phyloP scores from a whole-genome alignment of 1,140 invertebrate genomes.

The Druon quercuslanigerum region DNA sequence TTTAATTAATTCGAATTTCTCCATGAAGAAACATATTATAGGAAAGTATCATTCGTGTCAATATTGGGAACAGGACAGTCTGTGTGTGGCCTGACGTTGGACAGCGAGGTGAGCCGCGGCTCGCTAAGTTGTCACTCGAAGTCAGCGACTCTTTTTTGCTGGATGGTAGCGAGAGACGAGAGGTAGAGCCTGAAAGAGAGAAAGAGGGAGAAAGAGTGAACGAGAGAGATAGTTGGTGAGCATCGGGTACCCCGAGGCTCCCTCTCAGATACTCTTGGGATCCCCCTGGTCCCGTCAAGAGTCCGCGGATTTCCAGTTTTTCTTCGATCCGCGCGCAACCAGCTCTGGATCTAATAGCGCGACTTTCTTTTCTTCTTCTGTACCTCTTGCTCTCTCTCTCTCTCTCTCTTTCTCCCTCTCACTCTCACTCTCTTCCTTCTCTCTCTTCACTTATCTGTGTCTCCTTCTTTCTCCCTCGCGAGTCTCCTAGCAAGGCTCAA shows the following conservation, averaged over 20 bases:
- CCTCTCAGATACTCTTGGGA: slow-evolving; percentile 46
- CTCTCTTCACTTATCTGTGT: slow-evolving; percentile 11
- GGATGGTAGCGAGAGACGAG: background rate
- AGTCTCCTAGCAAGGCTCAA: slow-evolving; percentile 31
- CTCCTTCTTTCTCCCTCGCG: slow-evolving; percentile 10
- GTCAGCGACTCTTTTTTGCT: slow-evolving; percentile 40
- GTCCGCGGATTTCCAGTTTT: slow-evolving; percentile 69
- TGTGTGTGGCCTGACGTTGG: slow-evolving; percentile 65
- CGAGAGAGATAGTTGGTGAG: slow-evolving; percentile 46
- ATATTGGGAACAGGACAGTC: slow-evolving; percentile 44
- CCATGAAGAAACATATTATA: background rate
- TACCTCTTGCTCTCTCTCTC: slow-evolving; percentile 41
- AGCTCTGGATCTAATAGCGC: slow-evolving; percentile 60
- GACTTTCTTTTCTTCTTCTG: slow-evolving; percentile 39
- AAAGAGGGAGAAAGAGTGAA: slow-evolving; percentile 29
- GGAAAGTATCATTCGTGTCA: slow-evolving; percentile 8
- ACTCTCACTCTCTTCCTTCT: slow-evolving; percentile 13
- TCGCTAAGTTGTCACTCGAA: slow-evolving; percentile 72
- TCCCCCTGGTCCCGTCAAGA: slow-evolving; percentile 58
- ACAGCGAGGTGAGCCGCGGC: slow-evolving; percentile 64
- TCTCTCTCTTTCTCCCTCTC: slow-evolving; percentile 17
- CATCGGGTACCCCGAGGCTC: slow-evolving; percentile 44
- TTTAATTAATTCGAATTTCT: no score
- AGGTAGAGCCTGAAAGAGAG: slow-evolving; percentile 27
- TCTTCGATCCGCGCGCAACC: slow-evolving; percentile 58